These are phyloP conservation scores for Falco naumanni DNA, from an alignment of 2,797 vertebrate species.

Conservation along the genomic window DNA sequence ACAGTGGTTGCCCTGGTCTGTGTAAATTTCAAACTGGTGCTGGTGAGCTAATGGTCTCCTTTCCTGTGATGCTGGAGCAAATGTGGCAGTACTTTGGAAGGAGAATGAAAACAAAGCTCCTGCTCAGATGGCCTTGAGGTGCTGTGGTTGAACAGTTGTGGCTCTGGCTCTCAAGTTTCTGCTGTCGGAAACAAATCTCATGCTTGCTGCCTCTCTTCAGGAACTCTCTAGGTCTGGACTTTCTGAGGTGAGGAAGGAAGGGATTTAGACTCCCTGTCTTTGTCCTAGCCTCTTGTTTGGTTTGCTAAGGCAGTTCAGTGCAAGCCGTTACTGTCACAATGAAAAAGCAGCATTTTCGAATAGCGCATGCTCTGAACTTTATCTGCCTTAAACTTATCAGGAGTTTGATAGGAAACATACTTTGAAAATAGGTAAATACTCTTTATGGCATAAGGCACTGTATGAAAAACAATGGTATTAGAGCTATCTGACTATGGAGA, in stretches of 20 bases:
- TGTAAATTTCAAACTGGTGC: not conserved
- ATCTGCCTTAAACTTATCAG: not conserved
- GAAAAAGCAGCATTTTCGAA: not conserved
- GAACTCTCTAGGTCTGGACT: not conserved
- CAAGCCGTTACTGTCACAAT: not conserved
- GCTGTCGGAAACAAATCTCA: not conserved
- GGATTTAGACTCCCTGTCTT: not conserved
- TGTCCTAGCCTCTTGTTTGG: not conserved
- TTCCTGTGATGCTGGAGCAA: not conserved
- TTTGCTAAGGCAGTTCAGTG: not conserved
- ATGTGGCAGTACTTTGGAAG: not conserved
- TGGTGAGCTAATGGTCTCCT: not conserved
- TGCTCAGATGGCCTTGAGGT: slow-evolving; percentile 4
- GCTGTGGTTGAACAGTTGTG: not conserved
- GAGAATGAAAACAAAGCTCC: not conserved
- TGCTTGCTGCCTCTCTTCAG: not conserved
- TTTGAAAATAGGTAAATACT: not conserved
- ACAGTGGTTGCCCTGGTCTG: not conserved
- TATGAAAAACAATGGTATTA: not conserved
- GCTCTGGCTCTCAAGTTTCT: slow-evolving; percentile 50
- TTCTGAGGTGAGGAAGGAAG: not conserved
- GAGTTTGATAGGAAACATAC: not conserved
- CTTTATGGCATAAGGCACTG: not conserved
- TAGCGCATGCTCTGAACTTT: not conserved
- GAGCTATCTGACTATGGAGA: not conserved